Conservation (phyloP, 1,140 invertebrate genomes). For the Drosophila tristis region DNA sequence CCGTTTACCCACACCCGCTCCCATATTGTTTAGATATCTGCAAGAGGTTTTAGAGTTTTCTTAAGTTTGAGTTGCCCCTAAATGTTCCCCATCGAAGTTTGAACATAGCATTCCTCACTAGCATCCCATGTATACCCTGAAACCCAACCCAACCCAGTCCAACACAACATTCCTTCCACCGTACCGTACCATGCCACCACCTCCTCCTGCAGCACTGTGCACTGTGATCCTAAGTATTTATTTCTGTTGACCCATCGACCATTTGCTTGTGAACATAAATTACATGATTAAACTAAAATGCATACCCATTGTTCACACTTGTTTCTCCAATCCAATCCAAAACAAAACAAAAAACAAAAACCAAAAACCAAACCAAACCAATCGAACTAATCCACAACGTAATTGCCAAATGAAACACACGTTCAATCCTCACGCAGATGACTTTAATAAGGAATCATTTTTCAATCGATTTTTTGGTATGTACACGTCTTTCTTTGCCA, state of each 20-base stretch:
- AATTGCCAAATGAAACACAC: constrained; percentile 38
- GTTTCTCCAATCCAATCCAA: constrained; percentile 38
- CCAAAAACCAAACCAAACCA: constrained; percentile 20
- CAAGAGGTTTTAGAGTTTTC: neutral
- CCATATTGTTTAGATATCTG: constrained; percentile 7
- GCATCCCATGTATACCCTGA: constrained; percentile 25
- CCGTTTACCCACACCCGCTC: neutral
- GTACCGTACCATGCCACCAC: neutral
- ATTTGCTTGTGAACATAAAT: constrained; percentile 18
- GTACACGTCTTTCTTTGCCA: constrained; percentile 48
- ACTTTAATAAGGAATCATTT: constrained; percentile 79
- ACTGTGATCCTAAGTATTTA: constrained; percentile 18
- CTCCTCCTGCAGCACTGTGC: constrained; percentile 4
- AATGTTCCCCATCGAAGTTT: constrained; percentile 5
- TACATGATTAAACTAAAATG: constrained; percentile 18
- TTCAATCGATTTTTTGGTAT: constrained; percentile 80
- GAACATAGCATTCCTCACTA: constrained; percentile 11
- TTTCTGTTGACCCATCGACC: constrained; percentile 6
- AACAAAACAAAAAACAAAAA: constrained; percentile 20
- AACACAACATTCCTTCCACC: neutral
- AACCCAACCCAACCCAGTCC: neutral
- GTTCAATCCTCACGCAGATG: constrained; percentile 70
- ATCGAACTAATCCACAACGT: constrained; percentile 27
- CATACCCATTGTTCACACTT: constrained; percentile 41
- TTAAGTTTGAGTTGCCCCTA: too few species aligned